These are phyloP conservation scores for Drosophila prolongata DNA, from an alignment of 2,888 invertebrate species.

Conservation along the genomic window DNA sequence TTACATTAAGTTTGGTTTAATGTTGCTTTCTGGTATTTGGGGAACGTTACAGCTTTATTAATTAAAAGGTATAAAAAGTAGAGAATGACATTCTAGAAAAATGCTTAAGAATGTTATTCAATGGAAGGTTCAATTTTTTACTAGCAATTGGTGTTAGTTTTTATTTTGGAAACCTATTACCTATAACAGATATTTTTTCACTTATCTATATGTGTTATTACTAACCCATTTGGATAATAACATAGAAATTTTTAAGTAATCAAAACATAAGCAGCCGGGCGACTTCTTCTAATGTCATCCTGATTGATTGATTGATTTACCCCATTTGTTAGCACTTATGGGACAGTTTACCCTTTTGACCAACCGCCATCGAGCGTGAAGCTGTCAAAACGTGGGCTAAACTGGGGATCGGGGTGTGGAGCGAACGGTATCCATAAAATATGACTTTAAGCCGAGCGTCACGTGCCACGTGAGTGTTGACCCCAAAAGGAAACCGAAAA, in stretches of 20 bases:
- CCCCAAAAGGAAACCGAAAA: conserved; percentile 42
- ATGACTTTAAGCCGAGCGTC: conserved; percentile 30
- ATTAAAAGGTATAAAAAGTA: no score
- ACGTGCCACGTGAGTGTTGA: conserved; percentile 31
- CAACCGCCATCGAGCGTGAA: conserved; percentile 32
- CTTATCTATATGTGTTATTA: no score
- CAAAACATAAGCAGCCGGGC: background rate
- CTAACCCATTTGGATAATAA: background rate
- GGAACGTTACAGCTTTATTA: no score
- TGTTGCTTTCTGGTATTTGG: no score
- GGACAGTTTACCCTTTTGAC: conserved; percentile 22
- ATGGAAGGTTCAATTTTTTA: no score
- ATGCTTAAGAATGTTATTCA: no score
- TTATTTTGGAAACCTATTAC: no score
- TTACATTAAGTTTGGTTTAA: background rate
- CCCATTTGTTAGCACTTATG: conserved; percentile 16
- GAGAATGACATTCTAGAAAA: no score
- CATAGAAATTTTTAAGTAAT: background rate
- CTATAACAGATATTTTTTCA: no score
- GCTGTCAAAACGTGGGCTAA: conserved; percentile 25
- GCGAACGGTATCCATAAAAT: conserved; percentile 25
- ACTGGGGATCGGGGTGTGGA: conserved; percentile 1
- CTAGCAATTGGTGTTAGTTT: no score
- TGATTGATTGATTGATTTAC: conserved; percentile 30
- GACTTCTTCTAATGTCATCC: background rate